Conservation (phyloP, 1,140 invertebrate genomes). For the Cyclargus thomasi region DNA sequence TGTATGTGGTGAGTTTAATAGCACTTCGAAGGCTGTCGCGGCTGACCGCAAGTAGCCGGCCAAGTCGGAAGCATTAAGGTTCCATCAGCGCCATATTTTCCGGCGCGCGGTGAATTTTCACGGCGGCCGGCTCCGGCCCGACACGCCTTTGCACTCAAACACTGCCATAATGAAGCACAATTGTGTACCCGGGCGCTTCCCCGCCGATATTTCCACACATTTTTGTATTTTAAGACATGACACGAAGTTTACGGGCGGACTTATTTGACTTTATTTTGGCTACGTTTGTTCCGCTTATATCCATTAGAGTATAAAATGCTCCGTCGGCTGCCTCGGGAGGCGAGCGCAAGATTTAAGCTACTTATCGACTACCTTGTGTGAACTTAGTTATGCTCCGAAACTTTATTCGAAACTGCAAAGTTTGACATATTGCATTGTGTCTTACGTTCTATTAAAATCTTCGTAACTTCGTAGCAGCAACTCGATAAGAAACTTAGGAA, state of each 20-base stretch:
- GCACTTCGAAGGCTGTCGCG: slow-evolving; percentile 45
- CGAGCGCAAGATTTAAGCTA: slow-evolving; percentile 15
- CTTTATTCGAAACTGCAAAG: slow-evolving; percentile 24
- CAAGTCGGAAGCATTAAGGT: slow-evolving; percentile 72
- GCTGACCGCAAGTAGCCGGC: slow-evolving; percentile 59
- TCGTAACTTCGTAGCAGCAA: slow-evolving; percentile 23
- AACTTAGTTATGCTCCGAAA: slow-evolving; percentile 20
- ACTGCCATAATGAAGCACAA: slow-evolving; percentile 53
- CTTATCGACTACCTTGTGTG: slow-evolving; percentile 17
- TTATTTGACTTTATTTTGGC: slow-evolving; percentile 2
- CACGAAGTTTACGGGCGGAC: slow-evolving; percentile 21
- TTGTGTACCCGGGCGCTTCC: slow-evolving; percentile 49
- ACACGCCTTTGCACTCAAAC: slow-evolving; percentile 72
- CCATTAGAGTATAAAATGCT: background rate
- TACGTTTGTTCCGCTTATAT: background rate
- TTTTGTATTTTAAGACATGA: slow-evolving; percentile 36
- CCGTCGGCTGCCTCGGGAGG: background rate
- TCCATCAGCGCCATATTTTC: slow-evolving; percentile 69
- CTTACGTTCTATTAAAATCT: slow-evolving; percentile 19
- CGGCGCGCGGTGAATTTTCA: slow-evolving; percentile 61
- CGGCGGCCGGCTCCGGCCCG: slow-evolving; percentile 48
- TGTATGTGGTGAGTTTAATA: slow-evolving; percentile 36
- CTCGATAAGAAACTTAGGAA: slow-evolving; percentile 12
- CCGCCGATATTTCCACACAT: slow-evolving; percentile 55
- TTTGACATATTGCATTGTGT: slow-evolving; percentile 24